phyloP scores from a whole-genome alignment of 1,140 invertebrate genomes.

The Aphis gossypii region DNA sequence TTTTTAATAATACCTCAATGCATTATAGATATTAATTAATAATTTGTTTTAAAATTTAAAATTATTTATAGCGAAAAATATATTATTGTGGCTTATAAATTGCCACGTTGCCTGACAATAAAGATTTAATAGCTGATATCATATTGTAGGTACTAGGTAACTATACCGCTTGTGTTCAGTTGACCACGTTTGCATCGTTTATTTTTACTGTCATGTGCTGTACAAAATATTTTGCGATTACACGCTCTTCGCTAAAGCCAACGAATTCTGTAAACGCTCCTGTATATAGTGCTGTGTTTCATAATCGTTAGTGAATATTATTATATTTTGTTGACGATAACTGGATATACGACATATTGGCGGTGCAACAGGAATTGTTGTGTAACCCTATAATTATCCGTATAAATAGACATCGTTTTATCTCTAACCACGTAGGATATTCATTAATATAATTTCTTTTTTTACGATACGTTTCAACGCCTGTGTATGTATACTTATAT shows the following conservation, averaged over 20 bases:
- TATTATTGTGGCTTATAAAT: not conserved
- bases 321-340: not conserved
- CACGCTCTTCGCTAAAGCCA: not conserved
- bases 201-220: constrained; percentile 33
- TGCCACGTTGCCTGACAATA: not conserved
- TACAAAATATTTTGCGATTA: not conserved
- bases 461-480: constrained; percentile 30
- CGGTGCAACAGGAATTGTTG: not conserved
- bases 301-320: not conserved
- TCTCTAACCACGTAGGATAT: constrained; percentile 20
- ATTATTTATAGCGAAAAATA: not conserved
- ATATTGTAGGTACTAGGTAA: not conserved
- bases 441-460: constrained; percentile 19
- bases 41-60: not conserved
- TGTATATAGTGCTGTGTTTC: not conserved
- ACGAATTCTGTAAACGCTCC: not conserved
- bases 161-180: not conserved
- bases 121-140: not conserved
- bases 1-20: too few relatives aligned
- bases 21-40: not conserved
- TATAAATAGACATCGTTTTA: constrained; percentile 28
- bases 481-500: not conserved
- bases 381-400: constrained; percentile 26
- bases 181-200: constrained; percentile 32
- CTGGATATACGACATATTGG: not conserved